These are phyloP conservation scores for Alviniconcha strummeri DNA, from an alignment of 2,888 invertebrate genomes.

Conservation along the genomic window DNA sequence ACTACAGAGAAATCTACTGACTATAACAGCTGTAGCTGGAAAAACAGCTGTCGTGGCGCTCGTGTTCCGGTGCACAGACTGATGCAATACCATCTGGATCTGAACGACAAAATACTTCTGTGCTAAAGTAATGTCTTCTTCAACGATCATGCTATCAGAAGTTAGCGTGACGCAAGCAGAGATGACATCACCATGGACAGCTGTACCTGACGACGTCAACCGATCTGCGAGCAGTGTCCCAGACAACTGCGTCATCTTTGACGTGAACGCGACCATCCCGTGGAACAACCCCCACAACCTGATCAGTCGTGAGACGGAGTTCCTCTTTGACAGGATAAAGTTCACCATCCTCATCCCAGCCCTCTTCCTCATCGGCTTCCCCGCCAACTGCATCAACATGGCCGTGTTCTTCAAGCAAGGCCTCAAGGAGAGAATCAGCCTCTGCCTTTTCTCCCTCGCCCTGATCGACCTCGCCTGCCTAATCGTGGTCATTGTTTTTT, in stretches of 20 bases:
- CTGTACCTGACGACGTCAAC: too few species aligned
- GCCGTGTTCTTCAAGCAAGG: constrained; percentile 17
- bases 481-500: background rate
- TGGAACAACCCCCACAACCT: constrained; percentile 9
- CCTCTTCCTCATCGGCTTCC: constrained; percentile 2
- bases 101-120: too few species aligned
- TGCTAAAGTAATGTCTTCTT: too few species aligned
- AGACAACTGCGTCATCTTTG: background rate
- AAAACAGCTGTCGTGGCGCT: too few species aligned
- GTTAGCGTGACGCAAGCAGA: too few species aligned
- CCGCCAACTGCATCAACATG: constrained; percentile 16
- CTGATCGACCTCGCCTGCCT: background rate
- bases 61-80: too few species aligned
- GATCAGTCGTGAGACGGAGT: background rate
- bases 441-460: background rate
- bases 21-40: too few species aligned
- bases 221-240: background rate
- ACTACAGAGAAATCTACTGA: too few species aligned
- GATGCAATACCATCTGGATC: too few species aligned
- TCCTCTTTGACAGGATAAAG: background rate
- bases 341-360: background rate
- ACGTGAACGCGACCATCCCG: background rate
- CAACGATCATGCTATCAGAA: too few species aligned
- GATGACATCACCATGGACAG: too few species aligned
- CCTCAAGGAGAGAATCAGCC: background rate